phyloP scores from a whole-genome alignment of 2,113 vertebrate species.

The Barbus barbus region DNA sequence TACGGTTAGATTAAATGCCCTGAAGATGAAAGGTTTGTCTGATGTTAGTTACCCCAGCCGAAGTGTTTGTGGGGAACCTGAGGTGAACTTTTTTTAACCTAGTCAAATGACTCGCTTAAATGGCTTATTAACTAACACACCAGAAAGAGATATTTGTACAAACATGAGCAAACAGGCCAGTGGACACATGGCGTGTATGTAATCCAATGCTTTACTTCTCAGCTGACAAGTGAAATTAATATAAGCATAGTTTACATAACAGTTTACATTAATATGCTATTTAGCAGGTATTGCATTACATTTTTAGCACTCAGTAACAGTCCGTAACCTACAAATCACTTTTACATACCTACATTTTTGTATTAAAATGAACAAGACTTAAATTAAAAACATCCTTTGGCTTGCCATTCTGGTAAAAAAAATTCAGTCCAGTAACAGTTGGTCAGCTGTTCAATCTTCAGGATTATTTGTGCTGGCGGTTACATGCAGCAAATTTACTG shows the following conservation, averaged over 20 bases:
- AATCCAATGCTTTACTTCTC: background rate
- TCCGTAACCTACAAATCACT: background rate
- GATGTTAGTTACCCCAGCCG: constrained; percentile 46
- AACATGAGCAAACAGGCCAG: constrained; percentile 3
- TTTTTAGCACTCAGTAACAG: background rate
- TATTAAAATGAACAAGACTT: background rate
- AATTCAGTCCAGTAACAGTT: background rate
- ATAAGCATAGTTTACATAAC: background rate
- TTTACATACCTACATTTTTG: background rate
- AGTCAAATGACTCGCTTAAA: constrained; percentile 37
- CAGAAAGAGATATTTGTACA: constrained; percentile 8
- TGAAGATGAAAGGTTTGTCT: constrained; percentile 54
- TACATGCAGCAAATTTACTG: background rate
- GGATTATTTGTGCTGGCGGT: background rate
- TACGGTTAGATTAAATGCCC: constrained; percentile 56
- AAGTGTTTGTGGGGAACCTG: constrained; percentile 43
- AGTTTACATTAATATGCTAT: background rate
- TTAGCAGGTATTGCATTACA: background rate
- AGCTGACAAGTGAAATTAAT: background rate
- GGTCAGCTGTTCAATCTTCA: no score
- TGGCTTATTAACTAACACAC: constrained; percentile 30
- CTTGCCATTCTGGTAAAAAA: background rate
- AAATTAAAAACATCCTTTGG: background rate
- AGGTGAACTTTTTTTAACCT: constrained; percentile 32
- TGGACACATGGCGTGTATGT: background rate